Base-by-base conservation (phyloP, 2,797 vertebrate genomes). In the Enteromius fasciolatus region DNA sequence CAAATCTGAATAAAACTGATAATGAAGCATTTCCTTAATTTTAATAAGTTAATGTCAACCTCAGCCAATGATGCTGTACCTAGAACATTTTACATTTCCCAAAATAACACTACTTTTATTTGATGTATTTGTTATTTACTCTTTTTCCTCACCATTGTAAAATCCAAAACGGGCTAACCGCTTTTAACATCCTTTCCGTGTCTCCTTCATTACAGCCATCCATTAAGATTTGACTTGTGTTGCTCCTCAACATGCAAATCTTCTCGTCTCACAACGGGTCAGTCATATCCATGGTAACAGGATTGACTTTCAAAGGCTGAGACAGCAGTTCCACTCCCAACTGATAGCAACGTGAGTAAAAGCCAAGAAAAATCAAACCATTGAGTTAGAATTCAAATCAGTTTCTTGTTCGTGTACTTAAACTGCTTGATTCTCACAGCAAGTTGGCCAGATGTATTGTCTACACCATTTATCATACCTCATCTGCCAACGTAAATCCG, bases 201-300 rank as follows among this genome's bases (percentile, higher is more conserved):
- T 41, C 39, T 70, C 10, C 66, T 8, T 70, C 52, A 72, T 61
- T 72, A 61, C 44, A 69, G 54, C 11, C 36, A 25, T 69, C 52
- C 25, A 74, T 81, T 81, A 64, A 6, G 5, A 31, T 6, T 41
- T 69, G 64, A 54, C n/a, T 83, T 64, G 31, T 57, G 50, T 64
- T 63, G 33, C 44, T 70, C 48, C 72, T 85, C 50, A 80, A 48
- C 50, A 70, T 76, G 39, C 66, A 83, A 76, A 81, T 68, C 41
- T 61, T 52, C 74, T 46, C 18, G 46, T 76, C 25, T 63, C 31
- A 82, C 70, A 70, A 59, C 52, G 59, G 68, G 84, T 87, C 80
- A 66, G 31, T 50, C 70, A 81, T 81, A 69, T 86, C 86, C 84
- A 87, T 87, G 84, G 86, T 67, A 87, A 87, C 86, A 82, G 17